phyloP scores from a whole-genome alignment of 2,113 vertebrate species.

The Silurus glanis region DNA sequence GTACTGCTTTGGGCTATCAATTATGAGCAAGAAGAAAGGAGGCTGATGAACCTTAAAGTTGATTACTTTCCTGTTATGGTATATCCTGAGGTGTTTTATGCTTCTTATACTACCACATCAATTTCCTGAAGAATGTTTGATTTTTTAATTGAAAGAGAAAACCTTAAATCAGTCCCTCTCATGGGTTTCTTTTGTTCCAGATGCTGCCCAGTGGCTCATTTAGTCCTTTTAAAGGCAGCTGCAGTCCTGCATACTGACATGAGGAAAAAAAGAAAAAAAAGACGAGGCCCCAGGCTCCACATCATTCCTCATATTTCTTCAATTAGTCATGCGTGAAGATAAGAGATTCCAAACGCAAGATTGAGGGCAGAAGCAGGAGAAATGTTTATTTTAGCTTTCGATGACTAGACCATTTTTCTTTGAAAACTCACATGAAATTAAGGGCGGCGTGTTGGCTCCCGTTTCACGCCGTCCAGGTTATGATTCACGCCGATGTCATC shows the following conservation, averaged over 20 bases:
- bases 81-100: neutral
- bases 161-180: neutral
- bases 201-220: neutral
- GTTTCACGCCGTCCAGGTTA: neutral
- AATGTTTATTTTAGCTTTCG: constrained; percentile 45
- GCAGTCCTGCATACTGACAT: constrained; percentile 8
- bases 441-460: neutral
- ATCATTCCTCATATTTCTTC: constrained; percentile 63
- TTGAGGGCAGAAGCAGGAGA: constrained; percentile 1
- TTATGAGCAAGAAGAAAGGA: neutral
- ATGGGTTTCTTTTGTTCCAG: neutral
- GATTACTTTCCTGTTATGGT: neutral
- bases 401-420: neutral
- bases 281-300: constrained; percentile 15
- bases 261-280: neutral
- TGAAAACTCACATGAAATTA: neutral
- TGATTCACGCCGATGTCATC: constrained; percentile 38
- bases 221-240: neutral
- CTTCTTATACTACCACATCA: neutral
- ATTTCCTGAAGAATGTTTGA: neutral
- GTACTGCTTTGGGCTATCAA: neutral
- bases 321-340: constrained; percentile 62
- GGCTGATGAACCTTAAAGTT: neutral
- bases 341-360: constrained; percentile 55
- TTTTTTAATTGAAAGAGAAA: neutral